These are phyloP conservation scores for Heterodera carotae DNA, from an alignment of 1,140 invertebrate species.

Conservation along the genomic window DNA sequence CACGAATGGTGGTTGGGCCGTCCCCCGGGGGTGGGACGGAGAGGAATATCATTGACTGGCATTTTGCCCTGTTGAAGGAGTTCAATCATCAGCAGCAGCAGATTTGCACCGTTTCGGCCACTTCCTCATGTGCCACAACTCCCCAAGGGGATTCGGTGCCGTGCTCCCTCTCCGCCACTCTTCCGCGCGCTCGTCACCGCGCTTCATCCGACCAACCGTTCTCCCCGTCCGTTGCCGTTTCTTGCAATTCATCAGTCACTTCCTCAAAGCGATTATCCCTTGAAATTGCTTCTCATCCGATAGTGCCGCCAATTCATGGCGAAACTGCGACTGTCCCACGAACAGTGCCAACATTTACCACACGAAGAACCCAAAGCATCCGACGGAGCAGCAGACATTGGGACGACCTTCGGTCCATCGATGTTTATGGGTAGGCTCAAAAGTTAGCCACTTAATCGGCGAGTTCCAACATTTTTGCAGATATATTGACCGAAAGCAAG, in stretches of 20 bases:
- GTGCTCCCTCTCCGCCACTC: conserved; percentile 33
- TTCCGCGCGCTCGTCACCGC: conserved; percentile 43
- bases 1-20: no score
- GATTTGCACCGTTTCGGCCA: conserved; percentile 11
- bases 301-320: neutral
- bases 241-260: neutral
- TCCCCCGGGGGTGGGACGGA: no score
- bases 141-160: neutral
- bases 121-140: neutral
- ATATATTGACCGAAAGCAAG: conserved; percentile 88
- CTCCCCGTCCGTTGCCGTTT: conserved; percentile 10
- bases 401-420: conserved; percentile 70
- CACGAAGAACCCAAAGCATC: conserved; percentile 84
- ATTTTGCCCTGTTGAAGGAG: conserved; percentile 18
- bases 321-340: conserved; percentile 7
- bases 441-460: no score
- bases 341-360: conserved; percentile 90
- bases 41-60: conserved; percentile 3
- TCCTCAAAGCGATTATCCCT: neutral
- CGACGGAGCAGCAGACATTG: conserved; percentile 73
- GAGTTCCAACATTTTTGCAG: conserved; percentile 68
- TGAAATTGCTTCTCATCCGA: conserved; percentile 1
- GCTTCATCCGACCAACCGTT: conserved; percentile 19
- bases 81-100: conserved; percentile 3
- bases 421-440: conserved; percentile 65